A percentile compares a stretch with the other conserved stretches of the same genome.
phyloP scores from a whole-genome alignment of 2,113 vertebrate genomes.

The Notothenia coriiceps region DNA sequence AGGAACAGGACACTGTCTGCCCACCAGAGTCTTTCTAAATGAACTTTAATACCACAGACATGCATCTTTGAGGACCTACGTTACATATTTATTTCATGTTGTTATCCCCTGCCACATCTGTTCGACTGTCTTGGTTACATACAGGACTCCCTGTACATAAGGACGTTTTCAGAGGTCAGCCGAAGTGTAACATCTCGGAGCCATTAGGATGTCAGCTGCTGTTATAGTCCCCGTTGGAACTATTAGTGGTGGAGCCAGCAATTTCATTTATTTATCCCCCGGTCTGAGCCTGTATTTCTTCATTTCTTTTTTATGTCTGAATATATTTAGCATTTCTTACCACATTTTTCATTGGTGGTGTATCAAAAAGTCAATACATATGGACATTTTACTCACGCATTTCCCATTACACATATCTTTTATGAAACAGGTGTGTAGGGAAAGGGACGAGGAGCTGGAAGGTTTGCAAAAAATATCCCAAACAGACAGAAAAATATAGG shows the following conservation, averaged over 20 bases:
- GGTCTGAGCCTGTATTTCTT: not conserved
- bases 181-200: not conserved
- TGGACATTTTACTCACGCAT: too few species aligned
- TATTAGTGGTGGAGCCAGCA: not conserved
- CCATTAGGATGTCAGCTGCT: conserved; percentile 5
- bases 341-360: too few species aligned
- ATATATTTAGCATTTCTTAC: not conserved
- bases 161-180: conserved; percentile 6
- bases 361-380: too few species aligned
- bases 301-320: not conserved
- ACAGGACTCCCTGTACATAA: not conserved
- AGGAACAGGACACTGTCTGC: conserved; percentile 64
- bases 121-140: not conserved
- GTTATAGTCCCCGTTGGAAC: not conserved
- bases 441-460: too few species aligned
- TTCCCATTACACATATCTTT: too few species aligned
- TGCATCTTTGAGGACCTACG: conserved; percentile 54
- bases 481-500: too few species aligned
- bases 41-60: conserved; percentile 33
- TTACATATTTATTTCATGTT: conserved; percentile 47
- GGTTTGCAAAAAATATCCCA: too few species aligned
- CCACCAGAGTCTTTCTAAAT: conserved; percentile 56
- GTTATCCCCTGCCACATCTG: conserved; percentile 39
- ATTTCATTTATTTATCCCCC: not conserved
- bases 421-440: too few species aligned